These are phyloP conservation scores for Epinotia demarniana DNA, from an alignment of 2,888 invertebrate species.

Conservation along the genomic window DNA sequence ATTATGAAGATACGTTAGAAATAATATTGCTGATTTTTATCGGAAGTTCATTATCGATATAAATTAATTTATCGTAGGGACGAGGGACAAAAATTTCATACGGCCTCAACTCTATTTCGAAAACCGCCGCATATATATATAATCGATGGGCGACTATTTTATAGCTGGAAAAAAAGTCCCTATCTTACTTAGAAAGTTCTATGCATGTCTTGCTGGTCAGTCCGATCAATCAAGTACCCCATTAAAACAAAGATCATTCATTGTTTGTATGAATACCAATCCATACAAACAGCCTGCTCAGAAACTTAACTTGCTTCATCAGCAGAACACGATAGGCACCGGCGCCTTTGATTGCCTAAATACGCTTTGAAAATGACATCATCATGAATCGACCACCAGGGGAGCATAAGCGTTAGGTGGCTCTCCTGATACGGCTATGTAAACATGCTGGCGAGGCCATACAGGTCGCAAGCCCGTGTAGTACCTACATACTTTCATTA, in stretches of 20 bases:
- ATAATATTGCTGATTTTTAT: too few relatives aligned
- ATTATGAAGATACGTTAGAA: too few relatives aligned
- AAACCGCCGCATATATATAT: too few relatives aligned
- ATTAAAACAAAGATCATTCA: neutral
- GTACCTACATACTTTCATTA: neutral
- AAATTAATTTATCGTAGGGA: too few relatives aligned
- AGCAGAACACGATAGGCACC: slow-evolving; percentile 51
- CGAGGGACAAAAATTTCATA: too few relatives aligned
- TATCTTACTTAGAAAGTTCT: too few relatives aligned
- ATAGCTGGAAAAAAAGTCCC: too few relatives aligned
- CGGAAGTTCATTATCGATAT: too few relatives aligned
- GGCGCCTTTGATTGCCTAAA: slow-evolving; percentile 51
- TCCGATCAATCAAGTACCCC: neutral
- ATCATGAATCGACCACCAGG: slow-evolving; percentile 75
- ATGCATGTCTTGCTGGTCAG: neutral
- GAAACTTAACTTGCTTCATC: slow-evolving; percentile 22
- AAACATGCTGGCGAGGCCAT: slow-evolving; percentile 63
- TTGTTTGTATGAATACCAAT: neutral
- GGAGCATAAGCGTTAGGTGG: slow-evolving; percentile 66
- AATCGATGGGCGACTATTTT: too few relatives aligned
- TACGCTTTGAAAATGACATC: slow-evolving; percentile 67
- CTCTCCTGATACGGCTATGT: slow-evolving; percentile 68
- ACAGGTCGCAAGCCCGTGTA: slow-evolving; percentile 52
- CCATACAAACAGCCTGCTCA: neutral
- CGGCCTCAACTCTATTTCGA: too few relatives aligned